Conservation (phyloP, 2,888 invertebrate species). For the Masnerella sp. region DNA sequence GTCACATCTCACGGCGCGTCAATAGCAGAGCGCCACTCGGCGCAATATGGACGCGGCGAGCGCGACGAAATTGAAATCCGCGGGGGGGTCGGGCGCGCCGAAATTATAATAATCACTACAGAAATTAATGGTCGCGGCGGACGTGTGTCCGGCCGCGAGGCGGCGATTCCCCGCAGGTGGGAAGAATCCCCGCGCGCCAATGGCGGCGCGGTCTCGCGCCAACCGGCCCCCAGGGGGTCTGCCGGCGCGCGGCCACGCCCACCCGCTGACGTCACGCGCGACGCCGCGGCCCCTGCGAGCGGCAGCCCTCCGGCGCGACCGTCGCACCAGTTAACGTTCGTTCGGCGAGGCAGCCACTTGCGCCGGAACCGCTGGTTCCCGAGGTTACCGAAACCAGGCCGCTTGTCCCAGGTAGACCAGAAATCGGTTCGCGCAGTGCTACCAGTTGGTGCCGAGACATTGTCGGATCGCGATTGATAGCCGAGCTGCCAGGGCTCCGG, state of each 20-base stretch:
- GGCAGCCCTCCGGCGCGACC: conserved; percentile 46
- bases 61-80: conserved; percentile 18
- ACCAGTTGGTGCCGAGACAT: too few relatives aligned
- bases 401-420: too few relatives aligned
- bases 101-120: conserved; percentile 30
- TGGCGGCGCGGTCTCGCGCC: conserved; percentile 50
- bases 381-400: too few relatives aligned
- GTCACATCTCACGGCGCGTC: conserved; percentile 51
- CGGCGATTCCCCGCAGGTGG: conserved; percentile 56
- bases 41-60: conserved; percentile 39
- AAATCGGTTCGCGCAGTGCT: too few relatives aligned
- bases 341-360: conserved; percentile 41
- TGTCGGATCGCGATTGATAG: too few relatives aligned
- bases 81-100: neutral
- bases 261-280: conserved; percentile 55
- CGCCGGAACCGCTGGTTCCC: neutral
- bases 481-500: too few relatives aligned
- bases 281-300: conserved; percentile 55
- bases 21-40: conserved; percentile 41
- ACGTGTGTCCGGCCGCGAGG: conserved; percentile 51
- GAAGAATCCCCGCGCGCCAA: conserved; percentile 42
- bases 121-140: conserved; percentile 58
- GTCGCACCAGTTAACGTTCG: conserved; percentile 58
- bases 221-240: conserved; percentile 59
- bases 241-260: conserved; percentile 56